phyloP scores from a whole-genome alignment of 2,113 vertebrate genomes.

The Lates calcarifer region DNA sequence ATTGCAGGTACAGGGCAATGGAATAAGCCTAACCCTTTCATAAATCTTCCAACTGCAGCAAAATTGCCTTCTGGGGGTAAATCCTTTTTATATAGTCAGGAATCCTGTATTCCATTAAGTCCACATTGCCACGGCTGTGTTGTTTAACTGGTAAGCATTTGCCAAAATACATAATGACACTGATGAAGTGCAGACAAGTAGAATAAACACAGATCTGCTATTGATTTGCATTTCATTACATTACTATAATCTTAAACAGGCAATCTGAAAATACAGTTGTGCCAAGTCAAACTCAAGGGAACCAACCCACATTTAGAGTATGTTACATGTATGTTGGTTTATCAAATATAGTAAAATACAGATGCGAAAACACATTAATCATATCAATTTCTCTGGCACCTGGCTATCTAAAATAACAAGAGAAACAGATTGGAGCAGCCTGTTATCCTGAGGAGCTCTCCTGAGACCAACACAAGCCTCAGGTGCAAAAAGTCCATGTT shows the following conservation, averaged over 20 bases:
- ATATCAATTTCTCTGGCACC: conserved; percentile 24
- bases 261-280: neutral
- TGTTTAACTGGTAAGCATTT: conserved; percentile 38
- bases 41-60: conserved; percentile 30
- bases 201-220: conserved; percentile 9
- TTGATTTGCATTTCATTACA: conserved; percentile 25
- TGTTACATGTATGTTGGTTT: neutral
- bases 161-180: conserved; percentile 14
- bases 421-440: conserved; percentile 32
- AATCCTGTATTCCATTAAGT: conserved; percentile 39
- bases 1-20: conserved; percentile 29
- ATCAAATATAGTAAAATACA: neutral
- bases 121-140: neutral
- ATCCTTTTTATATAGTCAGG: conserved; percentile 49
- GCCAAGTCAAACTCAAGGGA: neutral
- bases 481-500: conserved; percentile 25
- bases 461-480: conserved; percentile 31
- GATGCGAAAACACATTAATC: neutral
- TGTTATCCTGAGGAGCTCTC: conserved; percentile 17
- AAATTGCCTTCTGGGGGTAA: conserved; percentile 34
- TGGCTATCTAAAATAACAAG: conserved; percentile 43
- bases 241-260: conserved; percentile 6
- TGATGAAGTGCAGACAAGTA: conserved; percentile 27
- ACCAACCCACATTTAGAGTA: neutral
- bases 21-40: conserved; percentile 36